Conservation (phyloP, 35 echinoderm and acorn worm genomes). For the Apostichopus japonicus region DNA sequence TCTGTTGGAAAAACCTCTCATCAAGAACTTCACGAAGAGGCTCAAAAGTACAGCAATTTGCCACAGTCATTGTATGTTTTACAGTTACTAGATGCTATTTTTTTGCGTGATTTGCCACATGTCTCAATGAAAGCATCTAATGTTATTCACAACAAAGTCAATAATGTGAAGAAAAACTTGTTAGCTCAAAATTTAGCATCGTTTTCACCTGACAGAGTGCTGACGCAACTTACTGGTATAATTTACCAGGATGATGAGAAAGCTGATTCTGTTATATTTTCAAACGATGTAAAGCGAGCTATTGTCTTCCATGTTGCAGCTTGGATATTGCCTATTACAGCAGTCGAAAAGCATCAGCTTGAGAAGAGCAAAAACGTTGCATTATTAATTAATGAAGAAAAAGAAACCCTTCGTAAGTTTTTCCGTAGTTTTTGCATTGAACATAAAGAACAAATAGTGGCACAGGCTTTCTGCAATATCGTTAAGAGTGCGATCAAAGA, state of each 20-base stretch:
- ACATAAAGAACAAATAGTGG: neutral
- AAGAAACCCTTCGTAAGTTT: neutral
- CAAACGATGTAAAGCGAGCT: neutral
- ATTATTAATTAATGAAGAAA: neutral
- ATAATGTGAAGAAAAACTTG: neutral
- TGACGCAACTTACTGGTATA: neutral
- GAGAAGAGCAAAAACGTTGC: neutral
- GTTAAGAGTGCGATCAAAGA: neutral
- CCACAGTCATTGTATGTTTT: neutral
- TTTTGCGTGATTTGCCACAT: neutral
- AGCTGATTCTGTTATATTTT: neutral
- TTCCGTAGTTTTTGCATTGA: neutral
- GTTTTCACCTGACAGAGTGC: neutral
- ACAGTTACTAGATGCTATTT: neutral
- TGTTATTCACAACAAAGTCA: neutral
- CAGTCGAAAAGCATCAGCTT: neutral
- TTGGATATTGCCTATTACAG: neutral
- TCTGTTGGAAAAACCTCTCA: too few relatives aligned
- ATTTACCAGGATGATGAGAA: neutral
- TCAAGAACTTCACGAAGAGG: neutral
- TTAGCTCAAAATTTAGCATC: neutral
- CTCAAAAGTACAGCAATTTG: neutral
- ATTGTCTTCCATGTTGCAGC: neutral
- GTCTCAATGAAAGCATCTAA: neutral
- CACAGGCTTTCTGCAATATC: neutral